Evolutionary conservation across 2,797 vertebrate species (phyloP).

Genomic region (Allobates femoralis): DNA sequence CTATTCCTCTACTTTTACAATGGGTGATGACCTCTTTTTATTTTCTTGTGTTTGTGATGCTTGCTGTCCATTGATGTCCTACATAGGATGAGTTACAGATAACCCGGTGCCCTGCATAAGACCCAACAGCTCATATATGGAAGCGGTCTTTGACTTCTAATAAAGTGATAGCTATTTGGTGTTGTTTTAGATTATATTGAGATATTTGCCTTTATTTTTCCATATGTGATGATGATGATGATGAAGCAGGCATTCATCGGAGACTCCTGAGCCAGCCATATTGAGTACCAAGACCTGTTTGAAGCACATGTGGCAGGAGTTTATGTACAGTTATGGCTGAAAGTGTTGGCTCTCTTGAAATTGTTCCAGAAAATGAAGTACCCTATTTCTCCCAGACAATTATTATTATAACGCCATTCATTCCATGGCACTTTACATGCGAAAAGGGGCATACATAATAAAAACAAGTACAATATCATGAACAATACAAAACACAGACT

Average conservation of each 20-base stretch:
- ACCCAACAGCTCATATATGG: not conserved
- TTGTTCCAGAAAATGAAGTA: too few relatives aligned
- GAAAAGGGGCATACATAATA: too few relatives aligned
- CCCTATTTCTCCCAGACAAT: too few relatives aligned
- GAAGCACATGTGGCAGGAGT: not conserved
- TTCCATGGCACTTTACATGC: too few relatives aligned
- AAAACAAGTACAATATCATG: too few relatives aligned
- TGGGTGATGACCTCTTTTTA: not conserved
- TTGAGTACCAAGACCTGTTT: not conserved
- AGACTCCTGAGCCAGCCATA: not conserved
- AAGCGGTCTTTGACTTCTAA: not conserved
- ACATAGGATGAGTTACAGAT: not conserved
- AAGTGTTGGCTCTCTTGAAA: too few relatives aligned
- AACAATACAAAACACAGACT: too few relatives aligned
- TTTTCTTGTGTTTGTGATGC: not conserved
- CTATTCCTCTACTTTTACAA: not conserved
- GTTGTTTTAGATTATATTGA: not conserved
- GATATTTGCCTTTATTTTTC: not conserved
- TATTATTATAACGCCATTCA: too few relatives aligned
- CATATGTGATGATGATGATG: not conserved
- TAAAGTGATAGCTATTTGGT: not conserved
- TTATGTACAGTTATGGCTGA: too few relatives aligned
- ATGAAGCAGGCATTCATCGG: not conserved
- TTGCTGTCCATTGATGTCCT: not conserved
- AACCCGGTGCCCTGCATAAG: not conserved